Conservation (phyloP, 2,888 invertebrate genomes). For the Druceiella hillmani region DNA sequence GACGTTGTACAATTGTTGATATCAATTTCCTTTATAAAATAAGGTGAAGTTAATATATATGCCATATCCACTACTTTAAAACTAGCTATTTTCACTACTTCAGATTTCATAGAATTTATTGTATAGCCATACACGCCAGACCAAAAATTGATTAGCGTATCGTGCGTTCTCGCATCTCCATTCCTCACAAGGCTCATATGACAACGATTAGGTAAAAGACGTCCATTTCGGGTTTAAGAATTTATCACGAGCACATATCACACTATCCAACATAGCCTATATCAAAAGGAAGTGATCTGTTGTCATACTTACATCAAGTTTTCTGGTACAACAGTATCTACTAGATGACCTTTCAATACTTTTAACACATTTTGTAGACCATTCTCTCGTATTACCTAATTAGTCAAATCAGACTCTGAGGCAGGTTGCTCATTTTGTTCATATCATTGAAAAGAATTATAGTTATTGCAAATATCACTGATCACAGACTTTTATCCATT, state of each 20-base stretch:
- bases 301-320: constrained; percentile 88
- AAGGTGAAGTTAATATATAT: constrained; percentile 61
- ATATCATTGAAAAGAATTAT: too few species aligned
- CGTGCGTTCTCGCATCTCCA: constrained; percentile 68
- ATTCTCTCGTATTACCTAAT: constrained; percentile 84
- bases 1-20: constrained; percentile 66
- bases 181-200: constrained; percentile 76
- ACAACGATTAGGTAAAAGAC: constrained; percentile 79
- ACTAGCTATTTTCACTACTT: constrained; percentile 71
- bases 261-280: constrained; percentile 95
- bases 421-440: too few species aligned
- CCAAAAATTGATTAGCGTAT: constrained; percentile 79
- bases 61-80: constrained; percentile 49
- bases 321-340: constrained; percentile 72
- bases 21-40: constrained; percentile 65
- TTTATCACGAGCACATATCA: constrained; percentile 82
- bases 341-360: constrained; percentile 79
- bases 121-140: constrained; percentile 89
- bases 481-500: too few species aligned
- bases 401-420: too few species aligned
- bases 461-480: too few species aligned
- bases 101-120: constrained; percentile 86
- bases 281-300: constrained; percentile 97
- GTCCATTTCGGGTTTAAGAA: constrained; percentile 71
- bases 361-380: constrained; percentile 65